Evolutionary conservation across 1,140 invertebrate genomes (phyloP), one percentile per base, ranked within the genome.

Genomic region (Plectrocnemia conspersa): DNA sequence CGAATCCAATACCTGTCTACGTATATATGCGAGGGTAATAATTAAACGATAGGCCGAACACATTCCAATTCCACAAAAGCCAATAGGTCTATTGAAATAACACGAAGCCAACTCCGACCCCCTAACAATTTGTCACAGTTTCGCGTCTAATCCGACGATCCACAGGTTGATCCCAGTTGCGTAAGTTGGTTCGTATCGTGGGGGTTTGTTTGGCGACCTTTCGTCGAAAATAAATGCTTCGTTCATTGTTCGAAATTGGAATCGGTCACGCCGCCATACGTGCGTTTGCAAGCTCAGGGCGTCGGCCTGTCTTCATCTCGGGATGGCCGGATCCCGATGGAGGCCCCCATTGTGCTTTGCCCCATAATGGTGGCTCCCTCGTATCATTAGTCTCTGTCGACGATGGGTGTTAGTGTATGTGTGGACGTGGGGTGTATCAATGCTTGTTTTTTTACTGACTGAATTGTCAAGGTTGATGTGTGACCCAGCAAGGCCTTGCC

Each of bases 311-410:
- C 18, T 44, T 38, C 35, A 47, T 55, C 44, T 44, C 32, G 7
- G 48, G 48, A 44, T 40, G 29, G 27, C 52, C 48, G 32, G 41
- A 16, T 18, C 27, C 29, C 50, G 36, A 19, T 23, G 56, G 23
- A 16, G 54, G 40, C 55, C 44, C 22, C 56, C 62, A 46, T 60
- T 68, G 35, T 71, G 66, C 53, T n/a, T n/a, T 59, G 62, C 10
- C 54, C 61, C 1, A 59, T 67, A 60, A 60, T 60, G 54, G 54
- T 13, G 44, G 48, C 50, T 48, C 53, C 21, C 53, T 58, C 48
- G 58, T 54, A 53, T 60, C 58, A 60, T 60, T 56, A 60, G 54
- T 60, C 58, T 44, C 42, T 56, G 58, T 60, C 58, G 52, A 22
- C n/a, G n/a, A 27, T 35, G 22, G 19, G 50, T 38, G 33, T 10